Evolutionary conservation across 2,113 vertebrate species (phyloP), one percentile per base, ranked within the genome.

Genomic region (Arothron firmamentum): DNA sequence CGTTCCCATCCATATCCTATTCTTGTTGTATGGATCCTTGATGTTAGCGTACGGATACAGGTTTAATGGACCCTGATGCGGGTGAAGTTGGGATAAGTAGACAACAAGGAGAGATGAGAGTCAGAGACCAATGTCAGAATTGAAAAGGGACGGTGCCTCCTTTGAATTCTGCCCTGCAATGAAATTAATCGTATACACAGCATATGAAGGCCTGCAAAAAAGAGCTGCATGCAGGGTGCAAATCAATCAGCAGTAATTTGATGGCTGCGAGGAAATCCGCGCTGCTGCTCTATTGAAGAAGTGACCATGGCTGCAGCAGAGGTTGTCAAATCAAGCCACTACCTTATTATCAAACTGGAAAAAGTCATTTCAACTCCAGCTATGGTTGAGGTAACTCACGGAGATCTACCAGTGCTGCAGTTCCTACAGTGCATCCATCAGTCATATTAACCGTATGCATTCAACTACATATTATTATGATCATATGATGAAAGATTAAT

Each of bases 281-380:
- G 57, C 34, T 43, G 47, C 25, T 47, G n/a, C n/a, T 59, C 52
- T 52, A 60, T 68, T 51, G 9, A 65, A 63, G 42, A 62, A 57
- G 65, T 70, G 28, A 68, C 41, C 52, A 20, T 38, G 21, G 54
- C 17, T 18, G 45, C 19, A 9, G 54, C 1, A 3, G 18, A 47
- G 60, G 56, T 42, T 65, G 62, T 67, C 55, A 70, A 78, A 75
- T 72, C 64, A 52, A 77, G 79, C 69, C 34, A 67, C 20, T 0
- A 25, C 23, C 43, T 50, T 19, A 52, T 72, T 74, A 75, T 61
- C 62, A 66, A 38, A 78, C 52, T 59, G 59, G 52, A 81, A 65
- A 11, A 75, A 70, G 46, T 23, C 65, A 70, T 52, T 42, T 65
- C 45, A 67, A 49, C 43, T 56, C 11, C 65, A 63, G 65, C 51